Evolutionary conservation across 2,888 invertebrate genomes (phyloP).

Genomic region (Sinodicranocentrus sp.): DNA sequence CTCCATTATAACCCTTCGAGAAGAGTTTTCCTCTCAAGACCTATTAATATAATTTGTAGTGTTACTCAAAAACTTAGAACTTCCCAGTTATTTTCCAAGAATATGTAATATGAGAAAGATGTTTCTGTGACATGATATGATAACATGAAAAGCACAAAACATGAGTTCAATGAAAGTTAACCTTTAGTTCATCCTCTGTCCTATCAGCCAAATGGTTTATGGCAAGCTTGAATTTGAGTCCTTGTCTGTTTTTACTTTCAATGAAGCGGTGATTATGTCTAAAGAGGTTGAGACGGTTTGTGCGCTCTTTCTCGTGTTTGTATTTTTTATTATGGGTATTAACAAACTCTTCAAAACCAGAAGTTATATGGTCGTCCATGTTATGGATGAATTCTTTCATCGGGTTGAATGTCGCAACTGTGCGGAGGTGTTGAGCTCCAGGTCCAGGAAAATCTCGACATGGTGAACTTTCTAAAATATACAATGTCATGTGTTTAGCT

Average conservation of each 20-base stretch:
- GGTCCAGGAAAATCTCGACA: conserved; percentile 93
- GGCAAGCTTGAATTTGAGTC: conserved; percentile 85
- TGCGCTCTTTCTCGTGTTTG: conserved; percentile 83
- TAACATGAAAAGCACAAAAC: no score
- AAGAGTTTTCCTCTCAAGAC: conserved; percentile 85
- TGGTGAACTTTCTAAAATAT: conserved; percentile 81
- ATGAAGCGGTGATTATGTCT: conserved; percentile 90
- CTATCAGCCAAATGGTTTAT: conserved; percentile 94
- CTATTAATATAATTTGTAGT: conserved; percentile 41
- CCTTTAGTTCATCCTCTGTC: conserved; percentile 86
- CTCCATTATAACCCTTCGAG: conserved; percentile 86
- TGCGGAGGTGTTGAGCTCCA: conserved; percentile 82
- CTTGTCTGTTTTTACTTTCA: conserved; percentile 89
- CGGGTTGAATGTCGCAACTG: conserved; percentile 92
- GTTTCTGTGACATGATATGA: no score
- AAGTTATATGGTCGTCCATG: conserved; percentile 85
- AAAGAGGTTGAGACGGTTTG: conserved; percentile 87
- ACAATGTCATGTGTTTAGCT: no score
- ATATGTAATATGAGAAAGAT: no score
- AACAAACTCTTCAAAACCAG: conserved; percentile 88
- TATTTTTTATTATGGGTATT: conserved; percentile 86
- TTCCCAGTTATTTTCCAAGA: not conserved
- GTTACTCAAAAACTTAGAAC: not conserved
- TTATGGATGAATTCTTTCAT: conserved; percentile 93
- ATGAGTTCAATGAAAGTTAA: no score